A percentile compares a stretch with the other conserved stretches of the same genome.
phyloP scores from a whole-genome alignment of 53 echinoderm and acorn worm species.

The Glandiceps talaboti region DNA sequence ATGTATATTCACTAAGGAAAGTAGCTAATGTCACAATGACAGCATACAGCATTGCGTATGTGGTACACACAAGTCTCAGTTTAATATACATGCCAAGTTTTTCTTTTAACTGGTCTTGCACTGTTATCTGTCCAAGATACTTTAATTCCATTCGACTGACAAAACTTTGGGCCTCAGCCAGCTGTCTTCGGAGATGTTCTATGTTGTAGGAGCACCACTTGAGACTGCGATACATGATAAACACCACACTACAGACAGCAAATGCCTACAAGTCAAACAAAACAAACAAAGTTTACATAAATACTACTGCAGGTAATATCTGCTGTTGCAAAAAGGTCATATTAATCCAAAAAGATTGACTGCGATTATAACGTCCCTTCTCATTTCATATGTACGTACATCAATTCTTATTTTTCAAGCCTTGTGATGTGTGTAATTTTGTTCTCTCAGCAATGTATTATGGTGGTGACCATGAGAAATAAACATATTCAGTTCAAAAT shows the following conservation, averaged over 20 bases:
- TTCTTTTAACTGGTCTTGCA: slow-evolving; percentile 51
- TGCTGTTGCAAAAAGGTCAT: not conserved
- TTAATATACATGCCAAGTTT: slow-evolving; percentile 75
- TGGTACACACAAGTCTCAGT: slow-evolving; percentile 60
- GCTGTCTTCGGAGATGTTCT: slow-evolving; percentile 53
- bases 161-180: slow-evolving; percentile 40
- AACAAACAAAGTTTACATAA: not conserved
- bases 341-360: no score
- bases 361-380: no score
- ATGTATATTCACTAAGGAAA: slow-evolving; percentile 82
- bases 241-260: slow-evolving; percentile 90
- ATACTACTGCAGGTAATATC: not conserved
- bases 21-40: slow-evolving; percentile 81
- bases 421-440: no score
- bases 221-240: slow-evolving; percentile 83
- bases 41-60: slow-evolving; percentile 92
- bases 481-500: no score
- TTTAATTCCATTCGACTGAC: slow-evolving; percentile 61
- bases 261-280: slow-evolving; percentile 48
- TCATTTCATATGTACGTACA: no score
- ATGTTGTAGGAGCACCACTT: slow-evolving; percentile 95
- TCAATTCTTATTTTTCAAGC: no score
- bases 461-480: no score
- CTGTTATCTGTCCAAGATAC: slow-evolving; percentile 47
- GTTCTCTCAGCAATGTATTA: no score